Conservation (phyloP, 2,888 invertebrate genomes). For the Deilephila porcellus region DNA sequence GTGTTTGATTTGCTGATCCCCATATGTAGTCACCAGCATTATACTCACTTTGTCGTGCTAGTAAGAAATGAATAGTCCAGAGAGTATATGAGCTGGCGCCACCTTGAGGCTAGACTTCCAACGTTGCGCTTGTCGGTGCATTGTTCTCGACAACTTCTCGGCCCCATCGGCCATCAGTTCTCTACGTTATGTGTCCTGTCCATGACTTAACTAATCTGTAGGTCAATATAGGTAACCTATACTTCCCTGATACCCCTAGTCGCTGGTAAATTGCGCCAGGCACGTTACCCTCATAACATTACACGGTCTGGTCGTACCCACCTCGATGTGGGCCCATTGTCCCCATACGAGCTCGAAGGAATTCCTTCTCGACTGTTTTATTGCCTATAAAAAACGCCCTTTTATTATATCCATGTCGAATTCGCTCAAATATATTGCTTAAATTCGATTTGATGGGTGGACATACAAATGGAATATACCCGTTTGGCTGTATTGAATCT, state of each 20-base stretch:
- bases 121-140: too few relatives aligned
- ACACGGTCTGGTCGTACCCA: constrained; percentile 26
- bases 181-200: too few relatives aligned
- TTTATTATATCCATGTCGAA: constrained; percentile 24
- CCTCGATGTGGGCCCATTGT: constrained; percentile 28
- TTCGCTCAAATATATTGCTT: not conserved
- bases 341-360: constrained; percentile 11
- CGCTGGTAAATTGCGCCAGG: not conserved
- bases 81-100: too few relatives aligned
- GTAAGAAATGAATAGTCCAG: too few relatives aligned
- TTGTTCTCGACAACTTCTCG: too few relatives aligned
- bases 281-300: constrained; percentile 21
- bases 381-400: constrained; percentile 30
- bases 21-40: too few relatives aligned
- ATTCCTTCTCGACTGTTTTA: constrained; percentile 22
- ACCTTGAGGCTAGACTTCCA: too few relatives aligned
- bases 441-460: constrained; percentile 17
- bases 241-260: not conserved
- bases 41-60: too few relatives aligned
- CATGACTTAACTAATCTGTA: too few relatives aligned
- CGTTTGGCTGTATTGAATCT: not conserved
- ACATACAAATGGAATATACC: not conserved
- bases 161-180: too few relatives aligned
- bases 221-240: too few relatives aligned
- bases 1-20: too few relatives aligned